Evolutionary conservation across 2,797 vertebrate genomes (phyloP).

Genomic region (Anolis apletophallus): DNA sequence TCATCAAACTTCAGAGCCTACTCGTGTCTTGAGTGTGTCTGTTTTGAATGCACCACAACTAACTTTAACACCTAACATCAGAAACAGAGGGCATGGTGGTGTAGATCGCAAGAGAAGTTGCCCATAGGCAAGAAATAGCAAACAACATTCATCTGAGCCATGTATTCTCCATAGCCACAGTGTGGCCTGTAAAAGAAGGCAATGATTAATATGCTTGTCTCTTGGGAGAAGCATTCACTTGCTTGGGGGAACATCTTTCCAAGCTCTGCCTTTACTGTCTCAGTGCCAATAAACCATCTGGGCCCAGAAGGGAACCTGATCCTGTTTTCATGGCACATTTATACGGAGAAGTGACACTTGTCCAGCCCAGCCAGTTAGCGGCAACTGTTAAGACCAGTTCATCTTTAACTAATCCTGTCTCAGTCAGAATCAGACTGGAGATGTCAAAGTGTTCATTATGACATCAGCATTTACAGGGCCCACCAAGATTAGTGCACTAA

Average conservation of each 20-base stretch:
- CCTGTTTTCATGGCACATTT: neutral
- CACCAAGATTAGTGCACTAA: neutral
- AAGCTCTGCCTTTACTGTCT: neutral
- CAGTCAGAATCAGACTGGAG: neutral
- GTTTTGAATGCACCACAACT: neutral
- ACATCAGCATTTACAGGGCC: conserved; percentile 15
- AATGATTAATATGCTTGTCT: neutral
- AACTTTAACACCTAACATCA: neutral
- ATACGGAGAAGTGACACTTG: neutral
- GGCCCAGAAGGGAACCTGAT: neutral
- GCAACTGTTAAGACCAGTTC: neutral
- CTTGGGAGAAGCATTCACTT: neutral
- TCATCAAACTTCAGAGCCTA: neutral
- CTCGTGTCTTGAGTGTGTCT: neutral
- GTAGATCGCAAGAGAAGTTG: neutral
- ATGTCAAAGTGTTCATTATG: conserved; percentile 8
- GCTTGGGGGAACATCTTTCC: neutral
- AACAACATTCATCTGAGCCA: neutral
- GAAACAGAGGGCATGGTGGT: neutral
- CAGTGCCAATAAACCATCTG: neutral
- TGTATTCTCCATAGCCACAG: neutral
- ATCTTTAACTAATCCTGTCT: neutral
- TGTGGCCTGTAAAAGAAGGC: neutral
- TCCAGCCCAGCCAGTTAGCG: neutral
- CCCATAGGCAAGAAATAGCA: neutral